Percentiles rank a stretch among this genome's conserved stretches.
phyloP scores from a whole-genome alignment of 2,797 vertebrate genomes.

The Erethizon dorsatum region DNA sequence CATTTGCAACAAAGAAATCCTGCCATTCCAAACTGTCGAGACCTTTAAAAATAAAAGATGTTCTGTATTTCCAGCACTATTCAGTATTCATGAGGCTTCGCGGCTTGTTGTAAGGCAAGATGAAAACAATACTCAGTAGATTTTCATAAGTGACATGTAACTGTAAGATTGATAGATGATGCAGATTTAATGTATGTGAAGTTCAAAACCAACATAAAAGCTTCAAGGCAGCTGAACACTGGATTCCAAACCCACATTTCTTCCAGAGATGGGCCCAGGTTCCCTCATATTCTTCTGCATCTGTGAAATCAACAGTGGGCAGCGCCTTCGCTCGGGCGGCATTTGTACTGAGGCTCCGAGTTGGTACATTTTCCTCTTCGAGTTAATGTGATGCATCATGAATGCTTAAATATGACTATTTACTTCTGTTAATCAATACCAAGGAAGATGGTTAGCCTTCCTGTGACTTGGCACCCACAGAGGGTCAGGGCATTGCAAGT shows the following conservation, averaged over 20 bases:
- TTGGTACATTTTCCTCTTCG: constrained; percentile 80
- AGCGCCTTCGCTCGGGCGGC: constrained; percentile 69
- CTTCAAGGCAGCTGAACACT: constrained; percentile 87
- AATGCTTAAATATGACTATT: constrained; percentile 83
- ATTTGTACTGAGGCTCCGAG: constrained; percentile 79
- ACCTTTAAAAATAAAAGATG: constrained; percentile 91
- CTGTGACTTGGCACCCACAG: background rate
- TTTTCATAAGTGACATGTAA: constrained; percentile 92
- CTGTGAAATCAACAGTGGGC: constrained; percentile 78
- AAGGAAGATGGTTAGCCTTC: background rate
- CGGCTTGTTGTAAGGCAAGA: constrained; percentile 91
- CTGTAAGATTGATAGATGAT: constrained; percentile 93
- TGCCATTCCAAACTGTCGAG: constrained; percentile 88
- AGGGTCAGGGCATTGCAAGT: background rate
- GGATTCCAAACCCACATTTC: constrained; percentile 86
- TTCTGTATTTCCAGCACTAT: constrained; percentile 88
- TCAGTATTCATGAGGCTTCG: constrained; percentile 92
- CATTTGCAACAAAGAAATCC: constrained; percentile 88
- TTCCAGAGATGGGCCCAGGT: constrained; percentile 81
- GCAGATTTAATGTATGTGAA: constrained; percentile 91
- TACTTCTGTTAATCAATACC: background rate
- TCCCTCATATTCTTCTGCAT: constrained; percentile 71
- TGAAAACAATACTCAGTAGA: constrained; percentile 93
- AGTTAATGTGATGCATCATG: constrained; percentile 80
- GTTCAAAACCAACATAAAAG: constrained; percentile 89